These are phyloP conservation scores for Trissolcus brochymenae DNA, from an alignment of 2,888 invertebrate genomes.

Conservation along the genomic window DNA sequence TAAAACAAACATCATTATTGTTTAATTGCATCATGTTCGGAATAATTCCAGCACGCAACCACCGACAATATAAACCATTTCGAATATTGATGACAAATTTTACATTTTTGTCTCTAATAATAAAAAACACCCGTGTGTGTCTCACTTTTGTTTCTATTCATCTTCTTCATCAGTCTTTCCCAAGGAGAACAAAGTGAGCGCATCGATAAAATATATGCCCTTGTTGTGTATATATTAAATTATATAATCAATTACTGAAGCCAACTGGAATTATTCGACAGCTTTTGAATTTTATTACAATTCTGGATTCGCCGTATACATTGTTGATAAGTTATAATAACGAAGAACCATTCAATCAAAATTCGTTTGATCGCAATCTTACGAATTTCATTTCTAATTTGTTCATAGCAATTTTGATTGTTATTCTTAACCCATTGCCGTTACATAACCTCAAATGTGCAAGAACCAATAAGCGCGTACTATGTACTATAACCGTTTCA, in stretches of 20 bases:
- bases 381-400: slow-evolving; percentile 18
- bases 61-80: slow-evolving; percentile 3
- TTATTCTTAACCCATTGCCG: no score
- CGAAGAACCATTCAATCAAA: neutral
- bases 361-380: slow-evolving; percentile 52
- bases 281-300: slow-evolving; percentile 11
- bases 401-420: neutral
- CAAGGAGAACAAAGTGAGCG: slow-evolving; percentile 14
- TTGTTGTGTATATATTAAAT: no score
- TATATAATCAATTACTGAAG: slow-evolving; percentile 24
- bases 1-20: slow-evolving; percentile 51
- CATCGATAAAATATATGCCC: slow-evolving; percentile 2
- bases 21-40: slow-evolving; percentile 53
- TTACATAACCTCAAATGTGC: no score
- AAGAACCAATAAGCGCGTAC: no score
- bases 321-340: no score
- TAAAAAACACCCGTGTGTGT: neutral
- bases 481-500: no score
- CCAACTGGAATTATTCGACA: slow-evolving; percentile 58
- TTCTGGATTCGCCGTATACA: no score
- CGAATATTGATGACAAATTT: neutral
- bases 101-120: neutral
- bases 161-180: neutral
- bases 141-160: slow-evolving; percentile 1
- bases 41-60: slow-evolving; percentile 58